A percentile compares a stretch with the other conserved stretches of the same genome.
Conservation (phyloP, 2,888 invertebrate genomes). For the Dichetophora obliterata region DNA sequence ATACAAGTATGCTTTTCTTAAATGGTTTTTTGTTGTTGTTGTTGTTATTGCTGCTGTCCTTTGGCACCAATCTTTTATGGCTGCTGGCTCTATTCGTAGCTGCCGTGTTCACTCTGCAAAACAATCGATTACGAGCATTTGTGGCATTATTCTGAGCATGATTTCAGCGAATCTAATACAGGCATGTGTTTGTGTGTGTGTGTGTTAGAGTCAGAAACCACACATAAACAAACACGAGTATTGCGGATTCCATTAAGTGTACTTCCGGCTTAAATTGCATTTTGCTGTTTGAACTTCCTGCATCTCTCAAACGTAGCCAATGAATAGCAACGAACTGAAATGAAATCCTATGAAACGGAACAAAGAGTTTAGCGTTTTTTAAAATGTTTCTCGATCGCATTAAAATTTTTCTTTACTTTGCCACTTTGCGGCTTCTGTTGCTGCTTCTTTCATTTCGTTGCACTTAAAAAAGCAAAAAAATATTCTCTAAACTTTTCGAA, state of each 20-base stretch:
- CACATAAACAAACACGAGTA: background rate
- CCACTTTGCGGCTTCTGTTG: too few relatives aligned
- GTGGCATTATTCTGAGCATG: too few relatives aligned
- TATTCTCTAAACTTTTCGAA: too few relatives aligned
- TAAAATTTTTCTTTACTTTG: too few relatives aligned
- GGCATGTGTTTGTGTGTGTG: background rate
- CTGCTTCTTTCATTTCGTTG: too few relatives aligned
- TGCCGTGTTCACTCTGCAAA: too few relatives aligned
- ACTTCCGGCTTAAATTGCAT: constrained; percentile 39
- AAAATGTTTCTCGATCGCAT: background rate
- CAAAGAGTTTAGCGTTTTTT: background rate
- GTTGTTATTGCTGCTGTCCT: background rate
- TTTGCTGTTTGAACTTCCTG: constrained; percentile 23
- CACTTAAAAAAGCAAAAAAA: too few relatives aligned
- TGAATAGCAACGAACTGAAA: background rate
- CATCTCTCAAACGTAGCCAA: background rate
- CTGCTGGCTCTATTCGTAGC: too few relatives aligned
- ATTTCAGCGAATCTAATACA: background rate
- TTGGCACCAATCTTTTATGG: background rate
- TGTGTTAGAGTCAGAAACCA: background rate
- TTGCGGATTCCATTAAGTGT: constrained; percentile 25
- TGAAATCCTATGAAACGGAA: background rate
- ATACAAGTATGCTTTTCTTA: background rate
- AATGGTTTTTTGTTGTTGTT: background rate
- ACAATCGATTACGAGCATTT: too few relatives aligned